phyloP scores from a whole-genome alignment of 2,888 invertebrate genomes.

The Zelleria hepariella region DNA sequence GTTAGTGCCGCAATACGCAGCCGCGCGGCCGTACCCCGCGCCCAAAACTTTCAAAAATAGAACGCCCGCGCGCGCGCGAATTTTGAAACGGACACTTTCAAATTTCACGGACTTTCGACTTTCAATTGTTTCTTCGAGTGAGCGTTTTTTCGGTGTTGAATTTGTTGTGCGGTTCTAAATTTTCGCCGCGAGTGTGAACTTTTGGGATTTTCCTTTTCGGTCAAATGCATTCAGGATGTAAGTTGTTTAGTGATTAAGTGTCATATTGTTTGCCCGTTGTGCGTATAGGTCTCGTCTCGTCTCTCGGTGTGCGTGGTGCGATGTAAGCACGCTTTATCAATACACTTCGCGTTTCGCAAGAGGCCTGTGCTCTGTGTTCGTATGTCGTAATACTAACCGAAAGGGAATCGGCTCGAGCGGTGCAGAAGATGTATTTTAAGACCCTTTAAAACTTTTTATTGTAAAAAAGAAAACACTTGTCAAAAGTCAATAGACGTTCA shows the following conservation, averaged over 20 bases:
- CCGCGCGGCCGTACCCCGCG: conserved; percentile 61
- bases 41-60: conserved; percentile 56
- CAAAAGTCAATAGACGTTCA: not conserved
- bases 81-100: conserved; percentile 22
- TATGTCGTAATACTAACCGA: conserved; percentile 3
- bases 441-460: not conserved
- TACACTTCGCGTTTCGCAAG: conserved; percentile 2
- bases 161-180: not conserved
- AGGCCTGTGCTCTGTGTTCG: not conserved
- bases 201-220: conserved; percentile 1
- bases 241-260: conserved; percentile 38
- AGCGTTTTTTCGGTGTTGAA: not conserved
- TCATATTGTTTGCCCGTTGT: conserved; percentile 61
- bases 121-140: not conserved
- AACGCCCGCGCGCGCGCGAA: conserved; percentile 22
- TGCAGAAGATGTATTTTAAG: not conserved
- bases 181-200: not conserved
- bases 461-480: not conserved
- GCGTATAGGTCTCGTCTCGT: conserved; percentile 11
- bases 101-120: conserved; percentile 5
- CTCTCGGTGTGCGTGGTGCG: not conserved
- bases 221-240: conserved; percentile 34
- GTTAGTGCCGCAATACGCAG: conserved; percentile 59
- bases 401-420: not conserved
- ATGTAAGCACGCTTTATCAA: conserved; percentile 1